phyloP scores from a whole-genome alignment of 2,113 vertebrate species.

The Setophaga kirtlandii region DNA sequence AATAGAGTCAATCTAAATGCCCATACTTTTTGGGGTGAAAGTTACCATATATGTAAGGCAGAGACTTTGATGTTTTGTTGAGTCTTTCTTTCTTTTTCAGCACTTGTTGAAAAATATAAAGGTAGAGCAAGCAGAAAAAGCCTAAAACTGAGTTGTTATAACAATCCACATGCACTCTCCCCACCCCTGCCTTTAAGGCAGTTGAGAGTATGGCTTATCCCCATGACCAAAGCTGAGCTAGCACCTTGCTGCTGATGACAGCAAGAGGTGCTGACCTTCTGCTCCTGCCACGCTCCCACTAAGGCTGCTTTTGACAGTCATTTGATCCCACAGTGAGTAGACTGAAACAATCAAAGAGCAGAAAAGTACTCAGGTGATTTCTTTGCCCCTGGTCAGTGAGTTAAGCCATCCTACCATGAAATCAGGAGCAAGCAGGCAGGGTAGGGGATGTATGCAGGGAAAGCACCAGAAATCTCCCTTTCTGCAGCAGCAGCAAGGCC shows the following conservation, averaged over 20 bases:
- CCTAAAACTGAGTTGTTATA: neutral
- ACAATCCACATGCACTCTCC: neutral
- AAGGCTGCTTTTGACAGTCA: neutral
- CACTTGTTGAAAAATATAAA: neutral
- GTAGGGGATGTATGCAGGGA: rapidly evolving
- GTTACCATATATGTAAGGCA: neutral
- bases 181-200: neutral
- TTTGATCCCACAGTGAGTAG: rapidly evolving
- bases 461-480: neutral
- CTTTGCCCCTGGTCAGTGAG: rapidly evolving
- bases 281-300: neutral
- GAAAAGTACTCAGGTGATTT: neutral
- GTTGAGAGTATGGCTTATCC: neutral
- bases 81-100: neutral
- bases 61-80: neutral
- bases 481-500: neutral
- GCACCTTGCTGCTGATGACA: neutral
- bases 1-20: neutral
- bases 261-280: neutral
- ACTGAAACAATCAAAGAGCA: neutral
- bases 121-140: neutral
- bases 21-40: neutral
- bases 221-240: neutral
- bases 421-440: neutral
- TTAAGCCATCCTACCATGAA: neutral